Conservation (phyloP, 2,113 vertebrate species). For the Thunnus thynnus region DNA sequence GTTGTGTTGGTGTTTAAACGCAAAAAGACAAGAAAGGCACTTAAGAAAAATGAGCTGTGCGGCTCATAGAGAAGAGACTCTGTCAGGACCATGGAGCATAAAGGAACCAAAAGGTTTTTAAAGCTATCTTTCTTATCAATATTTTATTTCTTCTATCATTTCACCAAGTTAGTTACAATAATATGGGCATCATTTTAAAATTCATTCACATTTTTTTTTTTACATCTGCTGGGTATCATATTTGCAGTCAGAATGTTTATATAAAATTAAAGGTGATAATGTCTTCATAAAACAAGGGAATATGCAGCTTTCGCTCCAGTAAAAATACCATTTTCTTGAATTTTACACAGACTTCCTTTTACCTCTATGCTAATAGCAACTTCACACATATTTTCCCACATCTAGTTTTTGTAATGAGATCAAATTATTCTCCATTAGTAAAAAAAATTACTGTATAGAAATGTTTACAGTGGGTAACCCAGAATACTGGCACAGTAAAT, state of each 20-base stretch:
- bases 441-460: background rate
- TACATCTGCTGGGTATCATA: background rate
- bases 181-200: slow-evolving; percentile 8
- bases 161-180: slow-evolving; percentile 4
- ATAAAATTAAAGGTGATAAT: slow-evolving; percentile 3
- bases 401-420: background rate
- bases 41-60: too few species aligned
- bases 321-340: background rate
- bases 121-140: background rate
- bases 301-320: background rate
- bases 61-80: too few species aligned
- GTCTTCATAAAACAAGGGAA: slow-evolving; percentile 19
- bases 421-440: background rate
- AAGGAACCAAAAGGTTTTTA: background rate
- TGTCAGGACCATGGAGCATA: too few species aligned
- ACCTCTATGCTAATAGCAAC: background rate
- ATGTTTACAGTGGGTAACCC: background rate
- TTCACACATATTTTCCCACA: background rate
- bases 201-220: slow-evolving; percentile 5
- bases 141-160: slow-evolving; percentile 42
- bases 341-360: background rate
- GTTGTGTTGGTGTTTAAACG: too few species aligned
- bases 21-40: too few species aligned
- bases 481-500: background rate
- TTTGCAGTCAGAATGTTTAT: slow-evolving; percentile 4